Percentiles rank a stretch among this genome's conserved stretches.
Evolutionary conservation across 2,888 invertebrate species (phyloP).

Genomic region (Lutraria lutraria): DNA sequence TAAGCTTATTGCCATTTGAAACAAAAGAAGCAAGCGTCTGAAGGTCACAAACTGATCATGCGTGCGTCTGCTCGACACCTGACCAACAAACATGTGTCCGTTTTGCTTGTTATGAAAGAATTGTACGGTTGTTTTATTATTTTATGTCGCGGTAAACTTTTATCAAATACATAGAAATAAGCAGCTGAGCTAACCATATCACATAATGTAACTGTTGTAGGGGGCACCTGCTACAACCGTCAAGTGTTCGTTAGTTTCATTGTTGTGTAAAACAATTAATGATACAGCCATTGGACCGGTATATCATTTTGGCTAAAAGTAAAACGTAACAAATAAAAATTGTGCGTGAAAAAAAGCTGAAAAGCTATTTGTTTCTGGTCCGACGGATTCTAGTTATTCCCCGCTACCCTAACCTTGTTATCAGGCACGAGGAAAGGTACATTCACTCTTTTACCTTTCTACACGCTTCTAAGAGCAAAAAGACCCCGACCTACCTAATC

Average conservation of each 20-base stretch:
- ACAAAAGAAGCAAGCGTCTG: constrained; percentile 28
- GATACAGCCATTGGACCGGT: too few relatives aligned
- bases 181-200: background rate
- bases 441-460: too few relatives aligned
- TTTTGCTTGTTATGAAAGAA: constrained; percentile 2
- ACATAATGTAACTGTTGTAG: background rate
- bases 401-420: too few relatives aligned
- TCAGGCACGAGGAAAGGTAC: too few relatives aligned
- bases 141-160: background rate
- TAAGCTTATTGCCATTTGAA: constrained; percentile 8
- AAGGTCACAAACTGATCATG: background rate
- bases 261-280: too few relatives aligned
- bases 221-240: background rate
- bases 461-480: too few relatives aligned
- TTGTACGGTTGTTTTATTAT: background rate
- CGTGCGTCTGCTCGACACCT: constrained; percentile 31
- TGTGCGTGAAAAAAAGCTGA: too few relatives aligned
- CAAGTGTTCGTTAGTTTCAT: background rate
- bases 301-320: too few relatives aligned
- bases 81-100: constrained; percentile 15
- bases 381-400: too few relatives aligned
- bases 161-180: background rate
- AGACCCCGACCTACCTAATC: too few relatives aligned
- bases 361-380: too few relatives aligned
- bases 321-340: too few relatives aligned